phyloP scores from a whole-genome alignment of 2,113 vertebrate genomes.

The Microcebus griseorufus region DNA sequence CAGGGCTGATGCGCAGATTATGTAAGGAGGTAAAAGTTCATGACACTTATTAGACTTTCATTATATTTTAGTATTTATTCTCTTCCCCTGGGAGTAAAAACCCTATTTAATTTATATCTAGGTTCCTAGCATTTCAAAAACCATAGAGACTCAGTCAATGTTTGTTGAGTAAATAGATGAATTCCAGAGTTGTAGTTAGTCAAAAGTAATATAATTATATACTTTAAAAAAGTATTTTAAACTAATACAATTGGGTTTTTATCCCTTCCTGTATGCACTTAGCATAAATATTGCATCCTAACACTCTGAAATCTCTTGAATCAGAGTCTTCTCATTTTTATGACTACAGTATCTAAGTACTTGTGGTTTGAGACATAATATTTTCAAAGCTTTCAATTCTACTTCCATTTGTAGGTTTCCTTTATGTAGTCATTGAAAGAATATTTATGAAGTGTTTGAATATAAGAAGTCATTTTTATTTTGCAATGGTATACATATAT shows the following conservation, averaged over 20 bases:
- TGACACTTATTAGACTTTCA: background rate
- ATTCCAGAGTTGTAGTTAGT: background rate
- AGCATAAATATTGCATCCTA: background rate
- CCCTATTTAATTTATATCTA: background rate
- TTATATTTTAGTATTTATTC: background rate
- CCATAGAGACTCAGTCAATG: background rate
- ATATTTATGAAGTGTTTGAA: background rate
- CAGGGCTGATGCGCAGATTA: background rate
- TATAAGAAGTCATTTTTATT: background rate
- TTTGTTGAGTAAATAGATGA: conserved; percentile 30
- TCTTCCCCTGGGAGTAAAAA: background rate
- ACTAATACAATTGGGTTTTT: background rate
- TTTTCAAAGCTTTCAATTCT: background rate
- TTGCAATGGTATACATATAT: background rate
- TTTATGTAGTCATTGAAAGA: background rate
- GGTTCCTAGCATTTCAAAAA: background rate
- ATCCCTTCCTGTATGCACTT: background rate
- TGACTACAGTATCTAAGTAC: background rate
- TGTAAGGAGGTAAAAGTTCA: background rate
- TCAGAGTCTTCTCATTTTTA: conserved; percentile 3
- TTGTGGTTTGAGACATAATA: background rate
- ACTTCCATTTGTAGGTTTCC: background rate
- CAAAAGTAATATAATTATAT: background rate
- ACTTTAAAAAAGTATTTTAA: background rate
- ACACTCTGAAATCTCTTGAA: background rate